Conservation (phyloP, 2,888 invertebrate genomes). For the Papilio gigon region DNA sequence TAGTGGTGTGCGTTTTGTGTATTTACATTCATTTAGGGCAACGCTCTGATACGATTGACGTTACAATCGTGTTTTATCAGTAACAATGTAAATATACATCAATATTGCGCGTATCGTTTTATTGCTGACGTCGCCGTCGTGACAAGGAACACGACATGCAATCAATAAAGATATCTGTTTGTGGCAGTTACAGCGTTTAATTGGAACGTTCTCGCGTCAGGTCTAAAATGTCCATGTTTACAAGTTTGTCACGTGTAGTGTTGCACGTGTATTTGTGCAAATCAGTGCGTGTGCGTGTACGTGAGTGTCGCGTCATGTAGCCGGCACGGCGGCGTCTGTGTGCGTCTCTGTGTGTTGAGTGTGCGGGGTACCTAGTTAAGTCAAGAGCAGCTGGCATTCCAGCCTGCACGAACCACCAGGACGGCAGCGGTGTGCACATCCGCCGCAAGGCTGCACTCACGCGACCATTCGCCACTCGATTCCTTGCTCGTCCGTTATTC, state of each 20-base stretch:
- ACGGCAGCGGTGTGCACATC: conserved; percentile 79
- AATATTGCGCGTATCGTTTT: conserved; percentile 31
- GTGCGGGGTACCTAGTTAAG: conserved; percentile 74
- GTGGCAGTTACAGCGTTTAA: conserved; percentile 15
- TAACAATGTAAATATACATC: conserved; percentile 30
- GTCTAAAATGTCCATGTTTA: conserved; percentile 12
- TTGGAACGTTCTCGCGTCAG: conserved; percentile 6
- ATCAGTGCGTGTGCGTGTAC: neutral
- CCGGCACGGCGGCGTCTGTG: neutral
- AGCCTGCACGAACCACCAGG: conserved; percentile 75
- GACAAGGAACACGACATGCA: conserved; percentile 1
- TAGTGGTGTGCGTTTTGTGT: conserved; percentile 11
- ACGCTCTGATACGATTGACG: conserved; percentile 42
- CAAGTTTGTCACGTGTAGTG: conserved; percentile 15
- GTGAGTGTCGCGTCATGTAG: neutral
- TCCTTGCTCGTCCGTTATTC: conserved; percentile 47
- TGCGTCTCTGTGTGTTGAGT: conserved; percentile 12
- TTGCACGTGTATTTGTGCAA: conserved; percentile 10
- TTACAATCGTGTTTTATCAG: conserved; percentile 36
- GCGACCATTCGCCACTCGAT: conserved; percentile 51
- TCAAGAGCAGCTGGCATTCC: conserved; percentile 83
- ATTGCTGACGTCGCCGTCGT: conserved; percentile 8
- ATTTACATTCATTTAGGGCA: conserved; percentile 43
- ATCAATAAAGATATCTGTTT: conserved; percentile 21
- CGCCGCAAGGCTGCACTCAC: conserved; percentile 66